Base-by-base conservation (phyloP, 2,888 invertebrate genomes). In the Ochropacha duplaris region DNA sequence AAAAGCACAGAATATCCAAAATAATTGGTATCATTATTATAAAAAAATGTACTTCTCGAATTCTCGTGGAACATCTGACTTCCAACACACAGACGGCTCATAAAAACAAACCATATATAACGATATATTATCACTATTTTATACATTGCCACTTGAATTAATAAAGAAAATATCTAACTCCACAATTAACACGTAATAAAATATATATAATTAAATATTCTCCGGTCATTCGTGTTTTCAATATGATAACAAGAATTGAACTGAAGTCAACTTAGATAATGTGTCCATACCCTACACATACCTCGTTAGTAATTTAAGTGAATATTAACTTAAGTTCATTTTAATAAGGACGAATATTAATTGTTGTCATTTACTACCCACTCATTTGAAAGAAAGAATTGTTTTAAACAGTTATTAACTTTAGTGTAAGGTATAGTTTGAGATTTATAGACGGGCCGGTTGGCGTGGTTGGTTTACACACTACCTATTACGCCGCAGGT, bases 1-100 rank as follows among this genome's bases (percentile, higher is more conserved):
- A 83, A 66, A 54, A 80, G 64, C 0, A 84, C 79, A 22, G 74
- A 66, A 57, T 77, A 84, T 14, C 84, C 84, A 62, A 84, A 84
- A 67, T 78, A 82, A 54, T 69, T 68, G 0, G 77, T 61, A 0
- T 24, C 31, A 9, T 49, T 57, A 28, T 76, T 69, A 0, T 83
- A 74, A 12, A 58, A 50, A 61, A 78, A 80, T 1, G 69, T 72
- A 9, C 75, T 69, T 67, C 71, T 78, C 2, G 74, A 76, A 14
- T 72, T 74, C 24, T 67, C 73, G 56, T 84, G 80, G 68, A 69
- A 83, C 50, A 82, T 65, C 34, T 69, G 72, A 63, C 63, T 64
- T n/a, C 57, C 57, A 59, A 36, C 44, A 49, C 24, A 54, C 2
- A 55, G 34, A 50, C 11, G 44, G 22, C 22, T 26, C 11, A 55